phyloP scores from a whole-genome alignment of 2,797 vertebrate genomes.

The Muscicapa striata region DNA sequence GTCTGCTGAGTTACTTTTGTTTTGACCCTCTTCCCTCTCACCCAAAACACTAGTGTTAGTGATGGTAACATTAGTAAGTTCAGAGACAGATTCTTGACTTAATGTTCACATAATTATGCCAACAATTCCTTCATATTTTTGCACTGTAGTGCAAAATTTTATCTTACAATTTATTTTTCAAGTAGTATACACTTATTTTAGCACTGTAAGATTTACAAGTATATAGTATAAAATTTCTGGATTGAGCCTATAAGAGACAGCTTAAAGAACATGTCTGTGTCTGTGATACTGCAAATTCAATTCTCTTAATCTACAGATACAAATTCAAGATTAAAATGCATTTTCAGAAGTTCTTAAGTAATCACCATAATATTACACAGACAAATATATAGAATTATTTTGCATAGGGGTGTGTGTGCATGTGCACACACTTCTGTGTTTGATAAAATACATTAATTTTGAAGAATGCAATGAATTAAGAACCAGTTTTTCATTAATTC shows the following conservation, averaged over 20 bases:
- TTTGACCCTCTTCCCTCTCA: not conserved
- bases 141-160: not conserved
- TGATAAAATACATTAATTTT: not conserved
- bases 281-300: not conserved
- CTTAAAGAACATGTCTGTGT: not conserved
- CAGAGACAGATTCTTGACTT: not conserved
- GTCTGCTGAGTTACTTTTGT: not conserved
- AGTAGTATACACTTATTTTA: not conserved
- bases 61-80: not conserved
- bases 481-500: not conserved
- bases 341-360: not conserved
- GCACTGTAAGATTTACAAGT: not conserved
- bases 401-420: too few relatives aligned
- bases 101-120: not conserved
- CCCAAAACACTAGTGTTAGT: not conserved
- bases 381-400: not conserved
- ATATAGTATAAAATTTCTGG: not conserved
- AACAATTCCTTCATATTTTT: not conserved
- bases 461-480: not conserved
- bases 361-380: not conserved
- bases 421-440: fast-evolving
- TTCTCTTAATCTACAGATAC: not conserved
- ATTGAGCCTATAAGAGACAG: not conserved
- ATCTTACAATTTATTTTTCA: not conserved
- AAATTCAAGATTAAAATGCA: not conserved